Evolutionary conservation across 2,113 vertebrate genomes (phyloP).

Genomic region (Dasypus novemcinctus): DNA sequence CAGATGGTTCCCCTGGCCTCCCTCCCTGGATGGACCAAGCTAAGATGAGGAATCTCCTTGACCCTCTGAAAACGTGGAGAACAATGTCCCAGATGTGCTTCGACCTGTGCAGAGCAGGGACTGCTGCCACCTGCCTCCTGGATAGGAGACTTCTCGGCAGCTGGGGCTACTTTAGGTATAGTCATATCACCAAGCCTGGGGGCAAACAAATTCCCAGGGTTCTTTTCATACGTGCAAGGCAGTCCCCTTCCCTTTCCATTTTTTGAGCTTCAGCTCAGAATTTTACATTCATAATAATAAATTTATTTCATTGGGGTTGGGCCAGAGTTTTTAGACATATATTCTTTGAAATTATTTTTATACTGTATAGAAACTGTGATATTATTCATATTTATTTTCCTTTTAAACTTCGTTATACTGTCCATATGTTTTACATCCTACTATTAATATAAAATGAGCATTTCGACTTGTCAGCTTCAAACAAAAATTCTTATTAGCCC

Average conservation of each 20-base stretch:
- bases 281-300: slow-evolving; percentile 51
- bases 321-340: slow-evolving; percentile 45
- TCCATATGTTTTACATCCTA: slow-evolving; percentile 60
- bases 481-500: slow-evolving; percentile 44
- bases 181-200: background rate
- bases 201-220: background rate
- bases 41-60: background rate
- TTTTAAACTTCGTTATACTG: slow-evolving; percentile 43
- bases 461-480: slow-evolving; percentile 42
- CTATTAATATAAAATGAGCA: slow-evolving; percentile 46
- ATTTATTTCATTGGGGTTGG: slow-evolving; percentile 44
- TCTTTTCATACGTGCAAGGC: background rate
- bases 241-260: background rate
- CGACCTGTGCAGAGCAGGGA: background rate
- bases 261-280: background rate
- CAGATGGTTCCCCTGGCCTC: background rate
- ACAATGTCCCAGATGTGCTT: background rate
- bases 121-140: no score
- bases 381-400: slow-evolving; percentile 37
- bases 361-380: slow-evolving; percentile 21
- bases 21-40: background rate
- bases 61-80: background rate
- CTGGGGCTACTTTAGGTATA: background rate
- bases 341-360: slow-evolving; percentile 47
- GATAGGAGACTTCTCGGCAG: background rate